Evolutionary conservation across 2,888 invertebrate genomes (phyloP).

Genomic region (Therioaphis trifolii): DNA sequence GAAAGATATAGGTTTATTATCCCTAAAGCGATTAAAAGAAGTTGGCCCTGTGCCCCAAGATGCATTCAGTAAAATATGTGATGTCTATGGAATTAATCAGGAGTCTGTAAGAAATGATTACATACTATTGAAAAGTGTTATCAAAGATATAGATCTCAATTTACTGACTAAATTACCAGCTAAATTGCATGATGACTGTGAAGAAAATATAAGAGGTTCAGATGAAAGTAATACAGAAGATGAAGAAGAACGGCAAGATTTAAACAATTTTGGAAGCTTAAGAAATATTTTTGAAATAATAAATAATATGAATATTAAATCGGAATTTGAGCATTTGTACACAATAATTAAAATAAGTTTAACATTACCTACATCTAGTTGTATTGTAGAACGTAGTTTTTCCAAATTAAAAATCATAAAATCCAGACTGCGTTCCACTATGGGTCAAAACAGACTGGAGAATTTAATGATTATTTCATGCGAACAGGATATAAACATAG

Average conservation of each 20-base stretch:
- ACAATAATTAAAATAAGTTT: constrained; percentile 9
- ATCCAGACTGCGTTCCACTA: constrained; percentile 14
- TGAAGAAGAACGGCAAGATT: too few species aligned
- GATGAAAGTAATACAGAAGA: not conserved
- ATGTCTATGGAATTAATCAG: not conserved
- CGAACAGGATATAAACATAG: not conserved
- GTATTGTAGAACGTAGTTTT: constrained; percentile 1
- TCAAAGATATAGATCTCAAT: constrained; percentile 8
- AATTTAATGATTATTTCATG: constrained; percentile 4
- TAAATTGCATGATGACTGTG: not conserved
- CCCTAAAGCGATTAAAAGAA: not conserved
- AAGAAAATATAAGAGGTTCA: not conserved
- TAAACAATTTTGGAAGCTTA: too few species aligned
- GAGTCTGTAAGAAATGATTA: constrained; percentile 16
- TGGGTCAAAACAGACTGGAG: too few species aligned
- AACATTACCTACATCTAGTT: not conserved
- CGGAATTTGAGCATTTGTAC: not conserved
- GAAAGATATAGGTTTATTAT: constrained; percentile 12
- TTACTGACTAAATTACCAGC: not conserved
- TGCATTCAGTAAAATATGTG: constrained; percentile 17
- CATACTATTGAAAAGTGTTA: constrained; percentile 8
- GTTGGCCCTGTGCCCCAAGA: not conserved
- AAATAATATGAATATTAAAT: not conserved
- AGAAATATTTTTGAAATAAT: not conserved
- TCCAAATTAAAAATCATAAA: constrained; percentile 9